phyloP scores from a whole-genome alignment of 2,888 invertebrate genomes.

The Mamestra brassicae region DNA sequence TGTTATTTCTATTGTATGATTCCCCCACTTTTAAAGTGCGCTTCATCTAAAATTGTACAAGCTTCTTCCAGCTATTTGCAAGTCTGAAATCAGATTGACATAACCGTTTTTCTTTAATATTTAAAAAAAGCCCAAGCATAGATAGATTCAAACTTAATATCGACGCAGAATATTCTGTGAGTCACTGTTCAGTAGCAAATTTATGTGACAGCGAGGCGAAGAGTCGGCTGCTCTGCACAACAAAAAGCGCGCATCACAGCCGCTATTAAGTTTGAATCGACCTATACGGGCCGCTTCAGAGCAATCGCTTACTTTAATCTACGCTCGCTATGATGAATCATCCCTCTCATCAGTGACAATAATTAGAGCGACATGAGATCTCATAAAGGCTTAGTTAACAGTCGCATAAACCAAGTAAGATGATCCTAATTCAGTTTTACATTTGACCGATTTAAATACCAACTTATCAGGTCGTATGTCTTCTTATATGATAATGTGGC shows the following conservation, averaged over 20 bases:
- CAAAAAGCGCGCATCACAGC: background rate
- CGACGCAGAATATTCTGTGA: too few relatives aligned
- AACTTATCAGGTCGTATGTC: too few relatives aligned
- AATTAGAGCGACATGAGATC: slow-evolving; percentile 13
- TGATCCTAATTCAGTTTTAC: slow-evolving; percentile 8
- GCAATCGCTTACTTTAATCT: slow-evolving; percentile 10
- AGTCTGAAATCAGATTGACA: background rate
- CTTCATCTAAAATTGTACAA: slow-evolving; percentile 21
- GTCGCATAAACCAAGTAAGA: slow-evolving; percentile 7
- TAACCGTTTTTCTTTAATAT: background rate
- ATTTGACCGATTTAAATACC: background rate
- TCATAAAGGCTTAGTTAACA: slow-evolving; percentile 15
- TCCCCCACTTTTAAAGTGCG: slow-evolving; percentile 15
- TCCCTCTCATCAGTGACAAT: slow-evolving; percentile 11
- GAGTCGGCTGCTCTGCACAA: too few relatives aligned
- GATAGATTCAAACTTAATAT: too few relatives aligned
- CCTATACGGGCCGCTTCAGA: background rate
- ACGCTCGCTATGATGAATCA: slow-evolving; percentile 21
- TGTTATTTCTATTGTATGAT: slow-evolving; percentile 51
- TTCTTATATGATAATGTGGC: background rate
- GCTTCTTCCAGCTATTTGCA: slow-evolving; percentile 8
- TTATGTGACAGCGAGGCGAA: too few relatives aligned
- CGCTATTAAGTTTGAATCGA: background rate
- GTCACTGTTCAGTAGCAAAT: too few relatives aligned
- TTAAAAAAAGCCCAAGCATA: too few relatives aligned